phyloP scores from a whole-genome alignment of 2,888 invertebrate genomes.

The Lampropteryx suffumata region DNA sequence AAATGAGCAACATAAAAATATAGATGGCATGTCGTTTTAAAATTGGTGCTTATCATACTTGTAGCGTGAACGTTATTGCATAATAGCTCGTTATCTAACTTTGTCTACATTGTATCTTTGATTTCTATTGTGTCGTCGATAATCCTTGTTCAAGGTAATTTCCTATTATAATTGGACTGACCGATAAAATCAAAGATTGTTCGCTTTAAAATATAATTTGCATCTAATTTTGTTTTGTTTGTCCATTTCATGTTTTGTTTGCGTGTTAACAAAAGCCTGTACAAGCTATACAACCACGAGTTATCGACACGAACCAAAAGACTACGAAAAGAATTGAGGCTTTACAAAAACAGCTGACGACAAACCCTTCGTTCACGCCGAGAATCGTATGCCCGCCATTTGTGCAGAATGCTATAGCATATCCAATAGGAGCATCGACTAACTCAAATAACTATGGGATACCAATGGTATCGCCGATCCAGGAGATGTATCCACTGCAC shows the following conservation, averaged over 20 bases:
- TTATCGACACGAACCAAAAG: constrained; percentile 71
- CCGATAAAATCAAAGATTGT: constrained; percentile 11
- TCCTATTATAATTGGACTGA: neutral
- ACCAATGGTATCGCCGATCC: constrained; percentile 70
- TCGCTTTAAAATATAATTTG: constrained; percentile 61
- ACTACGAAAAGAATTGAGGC: constrained; percentile 63
- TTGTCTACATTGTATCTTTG: constrained; percentile 1
- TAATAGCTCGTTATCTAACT: neutral
- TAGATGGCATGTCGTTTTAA: neutral
- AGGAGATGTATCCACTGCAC: constrained; percentile 73
- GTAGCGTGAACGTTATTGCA: too few relatives aligned
- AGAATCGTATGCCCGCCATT: constrained; percentile 76
- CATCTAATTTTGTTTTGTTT: constrained; percentile 57
- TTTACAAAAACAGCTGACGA: constrained; percentile 74
- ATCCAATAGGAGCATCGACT: constrained; percentile 50
- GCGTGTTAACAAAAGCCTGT: constrained; percentile 79
- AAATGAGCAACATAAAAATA: too few relatives aligned
- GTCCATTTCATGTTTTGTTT: constrained; percentile 63
- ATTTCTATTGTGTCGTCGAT: neutral
- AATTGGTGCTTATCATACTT: neutral
- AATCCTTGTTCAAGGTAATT: neutral
- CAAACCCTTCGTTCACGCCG: constrained; percentile 77
- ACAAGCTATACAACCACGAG: constrained; percentile 79
- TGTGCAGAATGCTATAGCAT: constrained; percentile 63
- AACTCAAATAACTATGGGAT: constrained; percentile 58